A percentile compares a stretch with the other conserved stretches of the same genome.
Conservation (phyloP, 2,888 invertebrate species). For the Liodrosophila aerea region DNA sequence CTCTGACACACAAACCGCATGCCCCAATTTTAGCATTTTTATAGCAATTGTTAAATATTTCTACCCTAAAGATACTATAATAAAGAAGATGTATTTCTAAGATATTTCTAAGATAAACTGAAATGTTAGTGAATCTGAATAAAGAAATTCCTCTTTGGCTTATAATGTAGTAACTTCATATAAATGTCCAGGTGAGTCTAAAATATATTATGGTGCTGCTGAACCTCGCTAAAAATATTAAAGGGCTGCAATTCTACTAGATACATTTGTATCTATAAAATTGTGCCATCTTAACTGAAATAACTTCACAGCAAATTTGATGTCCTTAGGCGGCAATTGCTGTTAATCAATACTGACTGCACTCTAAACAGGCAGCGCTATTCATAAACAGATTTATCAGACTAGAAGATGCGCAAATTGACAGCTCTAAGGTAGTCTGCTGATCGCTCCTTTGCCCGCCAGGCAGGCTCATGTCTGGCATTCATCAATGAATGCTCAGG, state of each 20-base stretch:
- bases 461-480: slow-evolving; percentile 40
- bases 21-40: slow-evolving; percentile 60
- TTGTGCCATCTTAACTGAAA: no score
- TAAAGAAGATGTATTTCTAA: no score
- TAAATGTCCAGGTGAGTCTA: no score
- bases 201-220: no score
- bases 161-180: no score
- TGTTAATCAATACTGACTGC: background rate
- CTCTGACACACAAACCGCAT: slow-evolving; percentile 67
- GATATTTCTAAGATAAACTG: no score
- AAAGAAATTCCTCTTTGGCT: no score
- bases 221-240: no score
- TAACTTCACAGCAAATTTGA: background rate
- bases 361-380: background rate
- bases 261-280: no score
- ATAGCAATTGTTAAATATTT: slow-evolving; percentile 17
- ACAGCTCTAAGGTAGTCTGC: slow-evolving; percentile 26
- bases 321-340: background rate
- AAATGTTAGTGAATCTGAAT: no score
- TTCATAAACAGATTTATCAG: slow-evolving; percentile 2
- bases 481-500: slow-evolving; percentile 43
- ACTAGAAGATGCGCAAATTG: slow-evolving; percentile 32
- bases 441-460: slow-evolving; percentile 24
- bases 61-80: no score
- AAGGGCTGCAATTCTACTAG: no score